phyloP scores from a whole-genome alignment of 1,140 invertebrate species.

The Dendroctonus ponderosae region DNA sequence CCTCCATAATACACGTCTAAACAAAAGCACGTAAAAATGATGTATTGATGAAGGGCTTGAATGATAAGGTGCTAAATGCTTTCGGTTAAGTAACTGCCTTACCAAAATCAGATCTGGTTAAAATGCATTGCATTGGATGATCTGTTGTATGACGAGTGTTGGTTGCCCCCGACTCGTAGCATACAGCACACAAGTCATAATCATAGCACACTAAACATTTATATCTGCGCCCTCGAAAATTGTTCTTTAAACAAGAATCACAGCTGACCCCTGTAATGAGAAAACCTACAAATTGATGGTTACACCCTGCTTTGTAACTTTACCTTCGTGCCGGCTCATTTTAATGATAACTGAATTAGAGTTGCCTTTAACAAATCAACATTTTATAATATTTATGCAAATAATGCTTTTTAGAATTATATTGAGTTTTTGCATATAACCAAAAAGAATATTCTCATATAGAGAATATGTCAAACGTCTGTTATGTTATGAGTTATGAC shows the following conservation, averaged over 20 bases:
- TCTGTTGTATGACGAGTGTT: constrained; percentile 90
- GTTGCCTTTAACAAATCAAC: background rate
- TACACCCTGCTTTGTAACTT: background rate
- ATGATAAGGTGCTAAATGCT: background rate
- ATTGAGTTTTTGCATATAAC: no score
- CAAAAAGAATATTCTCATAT: no score
- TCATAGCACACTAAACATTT: constrained; percentile 99
- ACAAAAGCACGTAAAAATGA: constrained; percentile 1
- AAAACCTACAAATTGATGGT: background rate
- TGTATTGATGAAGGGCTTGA: background rate
- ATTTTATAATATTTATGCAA: background rate
- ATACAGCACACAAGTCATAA: constrained; percentile 96
- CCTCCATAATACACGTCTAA: constrained; percentile 92
- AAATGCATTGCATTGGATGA: constrained; percentile 98
- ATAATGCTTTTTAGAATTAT: no score
- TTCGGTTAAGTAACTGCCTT: constrained; percentile 45
- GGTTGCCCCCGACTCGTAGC: constrained; percentile 91
- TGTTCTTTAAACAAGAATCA: constrained; percentile 98
- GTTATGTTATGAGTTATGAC: no score
- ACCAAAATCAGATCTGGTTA: constrained; percentile 95
- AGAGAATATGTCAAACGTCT: no score
- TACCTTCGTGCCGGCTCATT: constrained; percentile 20
- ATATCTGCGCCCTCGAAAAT: constrained; percentile 94
- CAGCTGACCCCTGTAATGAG: constrained; percentile 86
- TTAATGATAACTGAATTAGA: background rate